These are phyloP conservation scores for Drosophila macrothrix DNA, from an alignment of 2,888 invertebrate species.

Conservation along the genomic window DNA sequence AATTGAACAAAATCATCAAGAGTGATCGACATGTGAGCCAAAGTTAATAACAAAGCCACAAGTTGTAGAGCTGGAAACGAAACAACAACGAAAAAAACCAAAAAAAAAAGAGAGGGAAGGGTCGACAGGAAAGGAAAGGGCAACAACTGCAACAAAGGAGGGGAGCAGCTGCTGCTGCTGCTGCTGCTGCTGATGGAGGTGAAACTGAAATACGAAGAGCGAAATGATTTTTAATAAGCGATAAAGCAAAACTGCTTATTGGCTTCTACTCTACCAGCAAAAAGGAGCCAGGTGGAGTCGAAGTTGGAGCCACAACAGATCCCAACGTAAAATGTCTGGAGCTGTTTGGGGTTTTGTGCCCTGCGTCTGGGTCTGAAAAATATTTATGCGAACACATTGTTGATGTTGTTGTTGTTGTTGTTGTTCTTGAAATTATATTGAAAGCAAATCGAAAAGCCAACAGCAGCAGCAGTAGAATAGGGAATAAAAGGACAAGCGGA, in stretches of 20 bases:
- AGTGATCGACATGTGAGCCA: constrained; percentile 82
- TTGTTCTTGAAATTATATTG: constrained; percentile 63
- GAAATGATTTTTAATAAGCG: constrained; percentile 84
- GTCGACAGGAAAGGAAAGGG: constrained; percentile 21
- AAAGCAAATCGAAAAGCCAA: constrained; percentile 77
- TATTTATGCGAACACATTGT: constrained; percentile 66
- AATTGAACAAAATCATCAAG: constrained; percentile 82
- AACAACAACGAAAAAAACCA: background rate
- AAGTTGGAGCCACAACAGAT: constrained; percentile 11
- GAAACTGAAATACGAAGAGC: constrained; percentile 81
- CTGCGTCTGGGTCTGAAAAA: constrained; percentile 27
- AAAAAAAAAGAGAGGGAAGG: constrained; percentile 16
- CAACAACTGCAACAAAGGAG: constrained; percentile 22
- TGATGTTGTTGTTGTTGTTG: constrained; percentile 9
- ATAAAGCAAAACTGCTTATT: constrained; percentile 84
- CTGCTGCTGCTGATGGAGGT: constrained; percentile 54
- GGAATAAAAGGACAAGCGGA: constrained; percentile 31
- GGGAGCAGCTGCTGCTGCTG: constrained; percentile 17
- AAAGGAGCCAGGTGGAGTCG: constrained; percentile 56
- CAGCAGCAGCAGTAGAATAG: constrained; percentile 45
- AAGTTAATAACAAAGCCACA: constrained; percentile 81
- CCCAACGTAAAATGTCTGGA: constrained; percentile 11
- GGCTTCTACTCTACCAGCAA: constrained; percentile 54
- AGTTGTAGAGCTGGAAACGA: constrained; percentile 1
- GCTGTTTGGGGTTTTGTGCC: constrained; percentile 11